A percentile compares a stretch with the other conserved stretches of the same genome.
Conservation (phyloP, 1,140 invertebrate genomes). For the Drosophila parabipectinata region DNA sequence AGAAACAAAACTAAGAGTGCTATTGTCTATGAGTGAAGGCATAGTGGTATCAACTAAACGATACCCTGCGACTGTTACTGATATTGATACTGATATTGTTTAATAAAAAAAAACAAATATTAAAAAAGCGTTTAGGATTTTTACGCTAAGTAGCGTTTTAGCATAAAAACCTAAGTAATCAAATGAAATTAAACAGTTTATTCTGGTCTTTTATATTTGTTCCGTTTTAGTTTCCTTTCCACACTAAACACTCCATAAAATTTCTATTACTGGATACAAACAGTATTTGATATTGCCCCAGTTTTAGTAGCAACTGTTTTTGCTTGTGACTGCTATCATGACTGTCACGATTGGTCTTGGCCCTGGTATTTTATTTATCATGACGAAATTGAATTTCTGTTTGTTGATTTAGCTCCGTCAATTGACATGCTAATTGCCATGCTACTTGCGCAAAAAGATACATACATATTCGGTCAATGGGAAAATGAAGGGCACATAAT, state of each 20-base stretch:
- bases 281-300: slow-evolving; percentile 53
- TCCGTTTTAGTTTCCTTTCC: not conserved
- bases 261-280: not conserved
- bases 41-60: not conserved
- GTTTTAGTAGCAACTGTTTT: slow-evolving; percentile 13
- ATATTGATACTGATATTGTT: too few relatives aligned
- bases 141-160: too few relatives aligned
- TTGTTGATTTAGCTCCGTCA: slow-evolving; percentile 57
- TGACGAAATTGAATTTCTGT: slow-evolving; percentile 74
- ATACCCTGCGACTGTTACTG: not conserved
- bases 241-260: not conserved
- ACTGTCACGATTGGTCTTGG: slow-evolving; percentile 55
- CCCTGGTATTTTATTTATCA: slow-evolving; percentile 69
- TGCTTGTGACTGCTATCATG: slow-evolving; percentile 51
- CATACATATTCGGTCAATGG: not conserved
- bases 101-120: too few relatives aligned
- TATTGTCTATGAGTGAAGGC: not conserved
- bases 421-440: slow-evolving; percentile 58
- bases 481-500: slow-evolving; percentile 22
- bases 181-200: too few relatives aligned
- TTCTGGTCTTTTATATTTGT: too few relatives aligned
- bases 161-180: too few relatives aligned
- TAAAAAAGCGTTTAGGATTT: too few relatives aligned
- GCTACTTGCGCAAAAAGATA: slow-evolving; percentile 23
- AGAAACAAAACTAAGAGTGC: slow-evolving; percentile 18